phyloP scores from a whole-genome alignment of 2,113 vertebrate genomes.

The Neoarius graeffei region DNA sequence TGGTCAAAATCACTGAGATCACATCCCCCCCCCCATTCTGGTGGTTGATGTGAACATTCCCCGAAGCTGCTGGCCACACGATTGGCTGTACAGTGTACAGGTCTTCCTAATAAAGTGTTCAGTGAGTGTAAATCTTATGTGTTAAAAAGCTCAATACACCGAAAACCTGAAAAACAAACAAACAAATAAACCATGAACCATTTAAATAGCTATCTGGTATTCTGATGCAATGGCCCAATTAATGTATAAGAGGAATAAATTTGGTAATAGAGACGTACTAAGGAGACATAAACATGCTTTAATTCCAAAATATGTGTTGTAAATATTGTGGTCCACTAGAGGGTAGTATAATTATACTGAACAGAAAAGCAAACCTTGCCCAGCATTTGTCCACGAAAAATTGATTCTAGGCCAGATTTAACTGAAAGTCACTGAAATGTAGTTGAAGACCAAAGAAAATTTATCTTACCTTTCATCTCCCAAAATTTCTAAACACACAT shows the following conservation, averaged over 20 bases:
- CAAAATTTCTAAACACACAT: background rate
- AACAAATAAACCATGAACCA: background rate
- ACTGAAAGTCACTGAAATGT: background rate
- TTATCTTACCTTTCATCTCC: background rate
- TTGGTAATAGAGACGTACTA: background rate
- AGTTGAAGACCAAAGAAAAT: background rate
- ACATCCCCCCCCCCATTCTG: too few species aligned
- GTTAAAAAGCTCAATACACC: too few species aligned
- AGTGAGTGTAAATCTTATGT: too few species aligned
- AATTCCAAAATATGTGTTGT: background rate
- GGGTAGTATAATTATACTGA: background rate
- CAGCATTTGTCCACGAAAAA: too few species aligned
- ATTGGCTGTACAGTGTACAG: too few species aligned
- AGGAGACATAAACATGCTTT: background rate
- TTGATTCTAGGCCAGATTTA: background rate
- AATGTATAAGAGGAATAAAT: background rate
- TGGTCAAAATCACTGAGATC: too few species aligned
- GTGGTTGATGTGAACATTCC: too few species aligned
- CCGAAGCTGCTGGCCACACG: too few species aligned
- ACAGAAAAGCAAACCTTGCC: background rate
- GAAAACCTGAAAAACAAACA: too few species aligned
- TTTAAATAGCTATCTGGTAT: background rate
- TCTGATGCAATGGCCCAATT: background rate
- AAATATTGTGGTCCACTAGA: conserved; percentile 27
- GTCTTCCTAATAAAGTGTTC: too few species aligned